These are phyloP conservation scores for Phaethon lepturus DNA, from an alignment of 2,113 vertebrate species.

Conservation along the genomic window DNA sequence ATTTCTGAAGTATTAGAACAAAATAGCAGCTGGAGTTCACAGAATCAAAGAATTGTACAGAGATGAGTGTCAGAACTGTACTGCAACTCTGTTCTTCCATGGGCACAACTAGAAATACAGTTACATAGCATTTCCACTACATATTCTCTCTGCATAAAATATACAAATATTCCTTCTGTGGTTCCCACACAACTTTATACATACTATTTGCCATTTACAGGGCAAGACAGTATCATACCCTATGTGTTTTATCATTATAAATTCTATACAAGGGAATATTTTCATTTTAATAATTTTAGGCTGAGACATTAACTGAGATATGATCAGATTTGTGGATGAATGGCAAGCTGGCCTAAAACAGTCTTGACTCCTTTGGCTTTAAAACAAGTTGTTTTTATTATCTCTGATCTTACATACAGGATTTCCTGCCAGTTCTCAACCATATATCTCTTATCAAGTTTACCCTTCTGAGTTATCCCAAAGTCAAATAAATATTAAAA, in stretches of 20 bases:
- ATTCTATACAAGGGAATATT: background rate
- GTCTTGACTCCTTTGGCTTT: background rate
- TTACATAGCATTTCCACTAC: background rate
- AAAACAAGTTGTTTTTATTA: background rate
- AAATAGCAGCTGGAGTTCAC: background rate
- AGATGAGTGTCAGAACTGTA: background rate
- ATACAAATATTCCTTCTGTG: background rate
- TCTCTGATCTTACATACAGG: background rate
- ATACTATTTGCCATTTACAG: background rate
- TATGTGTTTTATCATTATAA: background rate
- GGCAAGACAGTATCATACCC: background rate
- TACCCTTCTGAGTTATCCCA: background rate
- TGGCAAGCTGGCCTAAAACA: background rate
- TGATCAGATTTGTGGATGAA: background rate
- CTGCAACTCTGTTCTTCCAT: background rate
- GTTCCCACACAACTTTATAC: background rate
- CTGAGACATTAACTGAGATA: background rate
- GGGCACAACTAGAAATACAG: background rate
- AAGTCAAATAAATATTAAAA: slow-evolving; percentile 9
- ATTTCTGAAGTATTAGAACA: background rate
- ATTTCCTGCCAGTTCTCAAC: background rate
- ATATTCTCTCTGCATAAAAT: background rate
- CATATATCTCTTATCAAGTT: background rate
- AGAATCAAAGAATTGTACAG: background rate
- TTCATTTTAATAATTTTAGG: background rate